Evolutionary conservation across 2,888 invertebrate species (phyloP).

Genomic region (Cosmia pyralina): DNA sequence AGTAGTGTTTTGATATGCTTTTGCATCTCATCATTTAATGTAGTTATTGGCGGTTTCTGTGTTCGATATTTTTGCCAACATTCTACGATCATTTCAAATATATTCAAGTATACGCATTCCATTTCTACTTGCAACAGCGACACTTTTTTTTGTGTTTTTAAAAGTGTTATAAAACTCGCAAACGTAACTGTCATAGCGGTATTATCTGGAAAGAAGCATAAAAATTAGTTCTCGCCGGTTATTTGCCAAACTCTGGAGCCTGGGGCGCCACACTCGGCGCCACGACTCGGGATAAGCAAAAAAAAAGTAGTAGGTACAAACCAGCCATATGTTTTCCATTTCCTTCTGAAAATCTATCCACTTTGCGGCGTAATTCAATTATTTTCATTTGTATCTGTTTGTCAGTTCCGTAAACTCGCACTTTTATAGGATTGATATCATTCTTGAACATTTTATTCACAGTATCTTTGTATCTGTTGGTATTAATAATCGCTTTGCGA

Average conservation of each 20-base stretch:
- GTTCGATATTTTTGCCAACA: conserved; percentile 68
- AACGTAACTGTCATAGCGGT: conserved; percentile 53
- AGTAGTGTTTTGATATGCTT: conserved; percentile 70
- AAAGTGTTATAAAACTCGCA: conserved; percentile 39
- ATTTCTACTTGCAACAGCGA: conserved; percentile 76
- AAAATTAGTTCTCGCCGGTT: not conserved
- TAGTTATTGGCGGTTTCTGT: conserved; percentile 35
- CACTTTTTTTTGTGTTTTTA: conserved; percentile 63
- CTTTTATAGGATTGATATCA: conserved; percentile 85
- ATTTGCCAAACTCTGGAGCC: not conserved
- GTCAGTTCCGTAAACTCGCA: conserved; percentile 78
- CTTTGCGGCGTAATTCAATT: conserved; percentile 56
- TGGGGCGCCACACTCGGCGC: too few relatives aligned
- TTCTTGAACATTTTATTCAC: conserved; percentile 81
- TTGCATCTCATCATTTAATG: conserved; percentile 64
- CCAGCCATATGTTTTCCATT: conserved; percentile 50
- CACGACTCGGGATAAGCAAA: not conserved
- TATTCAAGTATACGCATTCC: conserved; percentile 71
- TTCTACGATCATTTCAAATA: conserved; percentile 75
- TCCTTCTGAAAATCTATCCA: conserved; percentile 37
- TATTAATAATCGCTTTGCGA: conserved; percentile 90
- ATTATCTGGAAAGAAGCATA: conserved; percentile 66
- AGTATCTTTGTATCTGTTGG: conserved; percentile 89
- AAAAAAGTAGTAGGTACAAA: conserved; percentile 41
- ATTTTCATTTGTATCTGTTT: conserved; percentile 68